phyloP scores from a whole-genome alignment of 2,797 vertebrate genomes.

The Mormyrops attenuatus region DNA sequence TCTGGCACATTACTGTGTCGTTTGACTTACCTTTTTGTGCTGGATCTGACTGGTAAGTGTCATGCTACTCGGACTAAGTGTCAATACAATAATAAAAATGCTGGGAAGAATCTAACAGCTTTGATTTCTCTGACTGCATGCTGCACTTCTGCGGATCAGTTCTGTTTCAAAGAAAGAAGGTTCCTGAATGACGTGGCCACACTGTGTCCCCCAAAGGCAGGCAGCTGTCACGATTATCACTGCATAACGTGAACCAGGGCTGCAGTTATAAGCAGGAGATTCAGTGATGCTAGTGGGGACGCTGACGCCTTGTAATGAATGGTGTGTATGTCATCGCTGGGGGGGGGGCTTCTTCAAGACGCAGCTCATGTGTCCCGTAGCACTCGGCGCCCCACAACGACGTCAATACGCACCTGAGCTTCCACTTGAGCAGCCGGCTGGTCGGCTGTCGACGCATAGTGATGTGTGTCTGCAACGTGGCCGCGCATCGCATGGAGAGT shows the following conservation, averaged over 20 bases:
- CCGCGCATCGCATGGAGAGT: conserved; percentile 67
- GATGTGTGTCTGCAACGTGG: conserved; percentile 73
- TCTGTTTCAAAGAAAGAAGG: background rate
- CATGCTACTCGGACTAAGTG: background rate
- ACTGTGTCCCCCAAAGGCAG: background rate
- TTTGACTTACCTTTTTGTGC: background rate
- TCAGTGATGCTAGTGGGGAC: background rate
- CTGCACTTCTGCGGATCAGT: background rate
- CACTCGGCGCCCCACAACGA: background rate
- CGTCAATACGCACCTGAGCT: background rate
- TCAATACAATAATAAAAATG: background rate
- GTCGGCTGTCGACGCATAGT: conserved; percentile 66
- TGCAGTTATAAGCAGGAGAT: background rate
- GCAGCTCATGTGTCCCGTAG: background rate
- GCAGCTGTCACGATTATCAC: background rate
- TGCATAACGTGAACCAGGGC: background rate
- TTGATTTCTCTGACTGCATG: background rate
- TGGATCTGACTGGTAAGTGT: background rate
- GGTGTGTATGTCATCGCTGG: background rate
- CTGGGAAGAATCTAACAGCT: background rate
- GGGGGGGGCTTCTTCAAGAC: background rate
- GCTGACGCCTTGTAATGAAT: background rate
- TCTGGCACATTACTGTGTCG: background rate
- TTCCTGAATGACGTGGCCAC: background rate
- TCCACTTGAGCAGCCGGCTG: conserved; percentile 39